Evolutionary conservation across 2,113 vertebrate genomes (phyloP).

Genomic region (Capra hircus): DNA sequence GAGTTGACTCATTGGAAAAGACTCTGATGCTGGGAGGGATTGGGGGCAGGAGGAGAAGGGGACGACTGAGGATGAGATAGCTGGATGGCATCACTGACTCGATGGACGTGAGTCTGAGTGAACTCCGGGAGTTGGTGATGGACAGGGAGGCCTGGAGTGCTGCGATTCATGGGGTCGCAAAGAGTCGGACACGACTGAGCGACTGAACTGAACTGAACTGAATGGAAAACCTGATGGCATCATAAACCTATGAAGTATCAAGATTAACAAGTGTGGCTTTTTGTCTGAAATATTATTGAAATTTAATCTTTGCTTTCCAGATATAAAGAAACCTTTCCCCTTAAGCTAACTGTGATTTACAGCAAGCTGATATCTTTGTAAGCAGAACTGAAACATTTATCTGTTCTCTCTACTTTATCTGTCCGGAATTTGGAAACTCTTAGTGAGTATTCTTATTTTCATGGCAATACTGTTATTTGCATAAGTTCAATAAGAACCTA

Average conservation of each 20-base stretch:
- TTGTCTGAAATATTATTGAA: neutral
- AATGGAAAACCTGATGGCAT: neutral
- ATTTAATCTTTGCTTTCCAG: neutral
- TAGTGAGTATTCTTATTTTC: neutral
- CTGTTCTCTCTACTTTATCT: neutral
- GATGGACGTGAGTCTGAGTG: no score
- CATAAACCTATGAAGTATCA: neutral
- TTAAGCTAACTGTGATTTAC: neutral
- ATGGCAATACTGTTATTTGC: neutral
- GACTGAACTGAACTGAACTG: no score
- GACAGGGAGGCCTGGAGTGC: no score
- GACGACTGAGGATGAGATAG: no score
- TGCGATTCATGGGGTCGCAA: no score
- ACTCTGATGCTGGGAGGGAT: no score
- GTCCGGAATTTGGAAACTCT: neutral
- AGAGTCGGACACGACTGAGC: no score
- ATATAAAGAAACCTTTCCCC: neutral
- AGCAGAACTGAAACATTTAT: neutral
- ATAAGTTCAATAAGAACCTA: neutral
- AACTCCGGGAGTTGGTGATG: no score
- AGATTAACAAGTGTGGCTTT: neutral
- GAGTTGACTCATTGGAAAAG: no score
- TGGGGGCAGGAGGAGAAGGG: no score
- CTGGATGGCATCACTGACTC: no score
- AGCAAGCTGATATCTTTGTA: neutral